Evolutionary conservation across 1,140 invertebrate species (phyloP).

Genomic region (Bombus superbus): DNA sequence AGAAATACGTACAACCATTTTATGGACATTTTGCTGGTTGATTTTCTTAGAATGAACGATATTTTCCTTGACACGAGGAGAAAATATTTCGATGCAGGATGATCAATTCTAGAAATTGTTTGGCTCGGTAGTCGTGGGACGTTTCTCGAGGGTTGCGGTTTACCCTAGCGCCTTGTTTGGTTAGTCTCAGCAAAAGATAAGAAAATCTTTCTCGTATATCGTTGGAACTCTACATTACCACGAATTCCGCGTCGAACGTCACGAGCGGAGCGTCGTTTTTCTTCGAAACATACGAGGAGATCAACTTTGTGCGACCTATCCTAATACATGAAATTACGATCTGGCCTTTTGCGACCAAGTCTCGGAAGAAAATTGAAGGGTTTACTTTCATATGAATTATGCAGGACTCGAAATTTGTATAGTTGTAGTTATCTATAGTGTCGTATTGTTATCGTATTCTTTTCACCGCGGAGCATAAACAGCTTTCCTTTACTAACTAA

Average conservation of each 20-base stretch:
- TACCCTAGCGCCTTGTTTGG: neutral
- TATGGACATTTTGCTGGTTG: neutral
- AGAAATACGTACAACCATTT: neutral
- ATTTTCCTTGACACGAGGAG: neutral
- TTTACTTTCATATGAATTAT: too few relatives aligned
- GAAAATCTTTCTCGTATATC: neutral
- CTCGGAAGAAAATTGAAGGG: too few relatives aligned
- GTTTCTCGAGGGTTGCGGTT: neutral
- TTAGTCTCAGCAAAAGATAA: neutral
- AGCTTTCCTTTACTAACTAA: neutral
- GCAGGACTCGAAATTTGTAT: too few relatives aligned
- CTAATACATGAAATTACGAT: too few relatives aligned
- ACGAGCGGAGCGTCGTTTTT: neutral
- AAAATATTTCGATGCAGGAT: neutral
- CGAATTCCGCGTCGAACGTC: neutral
- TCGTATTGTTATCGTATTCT: too few relatives aligned
- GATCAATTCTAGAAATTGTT: neutral
- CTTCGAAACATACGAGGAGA: neutral
- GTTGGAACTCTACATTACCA: neutral
- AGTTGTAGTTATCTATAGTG: too few relatives aligned
- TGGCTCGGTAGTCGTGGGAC: neutral
- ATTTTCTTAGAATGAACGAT: neutral
- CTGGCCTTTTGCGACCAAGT: rapidly evolving
- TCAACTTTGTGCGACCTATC: too few relatives aligned
- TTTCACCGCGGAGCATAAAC: neutral